phyloP scores from a whole-genome alignment of 2,113 vertebrate species.

The Macquaria australasica region DNA sequence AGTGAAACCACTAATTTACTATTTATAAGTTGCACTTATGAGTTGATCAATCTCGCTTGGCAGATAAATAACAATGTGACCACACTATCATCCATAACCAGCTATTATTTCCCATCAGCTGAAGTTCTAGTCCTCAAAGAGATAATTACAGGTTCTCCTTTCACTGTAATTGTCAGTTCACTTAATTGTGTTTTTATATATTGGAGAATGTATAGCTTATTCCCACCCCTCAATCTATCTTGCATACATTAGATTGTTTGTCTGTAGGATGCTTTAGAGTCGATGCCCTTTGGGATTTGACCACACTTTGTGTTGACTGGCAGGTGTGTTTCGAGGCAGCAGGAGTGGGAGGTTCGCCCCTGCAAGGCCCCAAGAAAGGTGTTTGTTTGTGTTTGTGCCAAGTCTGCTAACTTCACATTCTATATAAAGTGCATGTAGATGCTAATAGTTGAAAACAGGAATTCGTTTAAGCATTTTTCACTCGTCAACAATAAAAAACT shows the following conservation, averaged over 20 bases:
- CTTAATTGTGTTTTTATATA: constrained; percentile 74
- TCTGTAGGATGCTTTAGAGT: constrained; percentile 33
- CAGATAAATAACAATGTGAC: constrained; percentile 64
- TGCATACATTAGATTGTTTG: constrained; percentile 45
- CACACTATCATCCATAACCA: constrained; percentile 45
- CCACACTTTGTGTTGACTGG: constrained; percentile 61
- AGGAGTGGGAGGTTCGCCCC: constrained; percentile 53
- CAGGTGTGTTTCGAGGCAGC: constrained; percentile 45
- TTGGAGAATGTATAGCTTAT: constrained; percentile 57
- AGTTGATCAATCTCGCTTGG: constrained; percentile 51
- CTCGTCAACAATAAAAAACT: not conserved
- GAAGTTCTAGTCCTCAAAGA: constrained; percentile 58
- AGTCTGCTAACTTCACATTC: not conserved
- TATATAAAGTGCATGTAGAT: not conserved
- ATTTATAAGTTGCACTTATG: constrained; percentile 55
- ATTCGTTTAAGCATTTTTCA: not conserved
- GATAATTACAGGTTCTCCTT: constrained; percentile 69
- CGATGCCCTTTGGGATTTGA: constrained; percentile 59
- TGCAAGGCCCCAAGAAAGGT: constrained; percentile 37
- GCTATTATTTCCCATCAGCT: constrained; percentile 67
- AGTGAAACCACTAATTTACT: constrained; percentile 51
- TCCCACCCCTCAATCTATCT: constrained; percentile 35
- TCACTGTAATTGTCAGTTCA: constrained; percentile 72
- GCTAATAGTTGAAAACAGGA: not conserved
- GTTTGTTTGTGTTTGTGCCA: constrained; percentile 4